These are phyloP conservation scores for Pygoscelis adeliae DNA, from an alignment of 2,113 vertebrate species.

Conservation along the genomic window DNA sequence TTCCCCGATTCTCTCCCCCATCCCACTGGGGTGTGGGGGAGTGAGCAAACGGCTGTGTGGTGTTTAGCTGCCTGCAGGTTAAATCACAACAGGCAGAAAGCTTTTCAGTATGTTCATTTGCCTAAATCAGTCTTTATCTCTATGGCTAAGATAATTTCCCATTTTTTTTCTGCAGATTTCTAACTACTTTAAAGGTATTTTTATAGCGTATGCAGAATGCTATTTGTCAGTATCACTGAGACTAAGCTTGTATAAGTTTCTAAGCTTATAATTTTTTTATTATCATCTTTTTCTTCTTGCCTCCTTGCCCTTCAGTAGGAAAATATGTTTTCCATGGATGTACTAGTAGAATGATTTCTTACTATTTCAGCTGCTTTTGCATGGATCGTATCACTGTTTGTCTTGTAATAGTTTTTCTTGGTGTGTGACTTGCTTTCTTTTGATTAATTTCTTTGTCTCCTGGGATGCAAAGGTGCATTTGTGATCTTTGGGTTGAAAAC, in stretches of 20 bases:
- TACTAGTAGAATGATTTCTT: not conserved
- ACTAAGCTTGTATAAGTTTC: not conserved
- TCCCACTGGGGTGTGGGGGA: too few species aligned
- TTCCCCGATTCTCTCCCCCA: too few species aligned
- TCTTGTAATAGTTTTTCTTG: not conserved
- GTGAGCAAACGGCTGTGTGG: too few species aligned
- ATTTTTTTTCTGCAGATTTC: not conserved
- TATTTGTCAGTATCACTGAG: not conserved
- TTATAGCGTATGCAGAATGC: not conserved
- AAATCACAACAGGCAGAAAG: not conserved
- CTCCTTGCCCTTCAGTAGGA: not conserved
- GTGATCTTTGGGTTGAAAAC: not conserved
- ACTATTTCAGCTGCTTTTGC: not conserved
- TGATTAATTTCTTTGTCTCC: not conserved
- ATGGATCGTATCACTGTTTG: not conserved
- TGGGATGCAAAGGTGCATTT: not conserved
- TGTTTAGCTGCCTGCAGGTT: too few species aligned
- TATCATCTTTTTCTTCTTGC: not conserved
- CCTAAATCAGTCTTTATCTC: not conserved
- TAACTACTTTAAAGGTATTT: not conserved
- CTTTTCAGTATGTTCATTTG: not conserved
- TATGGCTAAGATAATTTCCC: not conserved
- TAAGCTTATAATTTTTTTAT: not conserved
- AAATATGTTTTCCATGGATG: not conserved
- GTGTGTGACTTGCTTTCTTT: not conserved